These are phyloP conservation scores for Chaetodon auriga DNA, from an alignment of 2,113 vertebrate species.

Conservation along the genomic window DNA sequence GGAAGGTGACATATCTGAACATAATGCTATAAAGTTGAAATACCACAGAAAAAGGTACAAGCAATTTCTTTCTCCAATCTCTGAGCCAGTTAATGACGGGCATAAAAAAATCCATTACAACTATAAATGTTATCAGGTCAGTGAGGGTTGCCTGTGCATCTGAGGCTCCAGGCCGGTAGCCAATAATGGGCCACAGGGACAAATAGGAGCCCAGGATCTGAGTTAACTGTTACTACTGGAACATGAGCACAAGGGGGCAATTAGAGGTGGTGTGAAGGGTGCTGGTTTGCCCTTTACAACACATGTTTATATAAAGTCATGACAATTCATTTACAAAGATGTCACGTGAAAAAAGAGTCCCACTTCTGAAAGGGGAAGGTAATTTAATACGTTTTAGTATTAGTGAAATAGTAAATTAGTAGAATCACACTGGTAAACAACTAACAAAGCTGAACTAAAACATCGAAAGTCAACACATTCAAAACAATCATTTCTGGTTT, in stretches of 20 bases:
- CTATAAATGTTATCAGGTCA: slow-evolving; percentile 89
- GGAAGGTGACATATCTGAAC: slow-evolving; percentile 84
- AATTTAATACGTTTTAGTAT: not conserved
- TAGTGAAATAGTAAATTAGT: not conserved
- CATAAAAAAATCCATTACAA: slow-evolving; percentile 90
- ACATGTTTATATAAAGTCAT: slow-evolving; percentile 33
- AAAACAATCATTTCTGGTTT: not conserved
- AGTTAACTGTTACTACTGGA: slow-evolving; percentile 59
- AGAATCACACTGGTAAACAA: not conserved
- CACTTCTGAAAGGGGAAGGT: not conserved
- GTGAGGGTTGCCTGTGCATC: slow-evolving; percentile 69
- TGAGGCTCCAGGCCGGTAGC: slow-evolving; percentile 57
- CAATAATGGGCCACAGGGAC: slow-evolving; percentile 67
- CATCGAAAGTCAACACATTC: not conserved
- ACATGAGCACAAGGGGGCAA: slow-evolving; percentile 39
- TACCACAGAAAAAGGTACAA: slow-evolving; percentile 85
- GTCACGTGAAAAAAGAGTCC: not conserved
- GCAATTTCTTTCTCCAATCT: slow-evolving; percentile 82
- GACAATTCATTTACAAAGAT: slow-evolving; percentile 3
- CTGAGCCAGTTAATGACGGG: slow-evolving; percentile 85
- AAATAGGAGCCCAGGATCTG: slow-evolving; percentile 61
- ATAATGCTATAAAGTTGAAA: slow-evolving; percentile 89
- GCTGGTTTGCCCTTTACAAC: slow-evolving; percentile 15
- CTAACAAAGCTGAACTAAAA: not conserved
- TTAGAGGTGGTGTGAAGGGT: slow-evolving; percentile 23